These are phyloP conservation scores for Cyclophora punctaria DNA, from an alignment of 2,888 invertebrate genomes.

Conservation along the genomic window DNA sequence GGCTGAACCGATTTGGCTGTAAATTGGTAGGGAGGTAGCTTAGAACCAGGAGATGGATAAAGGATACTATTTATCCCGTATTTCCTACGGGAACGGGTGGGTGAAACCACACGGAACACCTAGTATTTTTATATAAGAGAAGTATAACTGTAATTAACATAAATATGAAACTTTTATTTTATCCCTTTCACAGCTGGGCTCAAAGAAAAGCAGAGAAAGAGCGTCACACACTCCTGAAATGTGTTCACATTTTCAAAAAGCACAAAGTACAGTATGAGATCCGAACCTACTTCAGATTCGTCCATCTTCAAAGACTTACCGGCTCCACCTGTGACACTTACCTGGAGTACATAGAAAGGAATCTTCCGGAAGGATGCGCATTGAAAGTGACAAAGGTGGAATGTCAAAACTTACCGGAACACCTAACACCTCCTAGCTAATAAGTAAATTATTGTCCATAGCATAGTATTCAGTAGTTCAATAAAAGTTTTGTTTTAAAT, in stretches of 20 bases:
- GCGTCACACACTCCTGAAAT: constrained; percentile 87
- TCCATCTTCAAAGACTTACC: constrained; percentile 89
- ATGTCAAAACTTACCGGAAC: constrained; percentile 72
- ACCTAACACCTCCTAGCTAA: constrained; percentile 62
- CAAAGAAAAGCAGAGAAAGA: constrained; percentile 83
- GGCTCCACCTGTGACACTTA: constrained; percentile 97
- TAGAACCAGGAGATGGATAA: no score
- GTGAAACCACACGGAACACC: no score
- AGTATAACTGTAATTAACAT: no score
- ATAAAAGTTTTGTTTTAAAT: constrained; percentile 1
- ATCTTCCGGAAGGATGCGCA: constrained; percentile 97
- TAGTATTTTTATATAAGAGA: no score
- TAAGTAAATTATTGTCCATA: constrained; percentile 12
- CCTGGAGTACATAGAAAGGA: constrained; percentile 96
- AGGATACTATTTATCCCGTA: no score
- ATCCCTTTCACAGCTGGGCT: constrained; percentile 78
- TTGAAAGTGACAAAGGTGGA: constrained; percentile 90
- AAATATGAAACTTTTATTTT: no score
- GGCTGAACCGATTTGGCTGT: no score
- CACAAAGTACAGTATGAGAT: constrained; percentile 97
- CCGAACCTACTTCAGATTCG: constrained; percentile 90
- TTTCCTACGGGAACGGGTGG: no score
- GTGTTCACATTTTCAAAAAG: constrained; percentile 93
- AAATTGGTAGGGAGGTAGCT: no score
- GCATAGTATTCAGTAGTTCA: constrained; percentile 5